Evolutionary conservation across 2,888 invertebrate species (phyloP).

Genomic region (Agonum fuliginosum): DNA sequence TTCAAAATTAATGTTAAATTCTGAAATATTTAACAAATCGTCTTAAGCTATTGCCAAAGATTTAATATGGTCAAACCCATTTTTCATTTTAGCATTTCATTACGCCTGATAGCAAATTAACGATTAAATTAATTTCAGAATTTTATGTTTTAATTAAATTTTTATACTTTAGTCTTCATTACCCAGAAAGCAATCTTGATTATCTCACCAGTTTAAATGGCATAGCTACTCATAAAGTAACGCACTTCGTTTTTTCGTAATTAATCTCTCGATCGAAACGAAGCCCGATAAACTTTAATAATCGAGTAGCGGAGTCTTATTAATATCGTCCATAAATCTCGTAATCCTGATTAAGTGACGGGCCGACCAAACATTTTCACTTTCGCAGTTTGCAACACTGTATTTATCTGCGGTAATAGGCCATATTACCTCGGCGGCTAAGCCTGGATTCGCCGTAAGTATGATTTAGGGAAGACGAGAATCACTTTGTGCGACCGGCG

Average conservation of each 20-base stretch:
- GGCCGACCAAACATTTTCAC: conserved; percentile 56
- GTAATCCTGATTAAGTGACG: conserved; percentile 58
- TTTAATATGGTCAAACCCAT: conserved; percentile 29
- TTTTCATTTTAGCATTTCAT: conserved; percentile 24
- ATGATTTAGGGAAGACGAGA: conserved; percentile 51
- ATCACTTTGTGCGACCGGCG: not conserved
- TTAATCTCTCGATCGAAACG: conserved; percentile 50
- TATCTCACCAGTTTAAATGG: not conserved
- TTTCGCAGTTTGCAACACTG: conserved; percentile 51
- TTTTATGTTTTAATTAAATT: conserved; percentile 37
- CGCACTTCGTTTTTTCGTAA: conserved; percentile 24
- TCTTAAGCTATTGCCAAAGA: conserved; percentile 19
- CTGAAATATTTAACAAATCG: conserved; percentile 8
- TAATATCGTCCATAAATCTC: conserved; percentile 57
- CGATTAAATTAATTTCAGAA: conserved; percentile 20
- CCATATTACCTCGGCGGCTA: conserved; percentile 51
- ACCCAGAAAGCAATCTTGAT: conserved; percentile 22
- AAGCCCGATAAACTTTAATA: conserved; percentile 54
- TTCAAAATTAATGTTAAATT: no score
- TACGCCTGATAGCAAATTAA: conserved; percentile 16
- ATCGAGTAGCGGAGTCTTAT: conserved; percentile 55
- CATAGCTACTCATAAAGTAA: conserved; percentile 3
- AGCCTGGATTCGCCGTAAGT: conserved; percentile 48
- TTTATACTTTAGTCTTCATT: conserved; percentile 18
- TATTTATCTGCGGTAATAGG: conserved; percentile 48